Base-by-base conservation (phyloP, 2,888 invertebrate genomes). In the Trichopria drosophilae region DNA sequence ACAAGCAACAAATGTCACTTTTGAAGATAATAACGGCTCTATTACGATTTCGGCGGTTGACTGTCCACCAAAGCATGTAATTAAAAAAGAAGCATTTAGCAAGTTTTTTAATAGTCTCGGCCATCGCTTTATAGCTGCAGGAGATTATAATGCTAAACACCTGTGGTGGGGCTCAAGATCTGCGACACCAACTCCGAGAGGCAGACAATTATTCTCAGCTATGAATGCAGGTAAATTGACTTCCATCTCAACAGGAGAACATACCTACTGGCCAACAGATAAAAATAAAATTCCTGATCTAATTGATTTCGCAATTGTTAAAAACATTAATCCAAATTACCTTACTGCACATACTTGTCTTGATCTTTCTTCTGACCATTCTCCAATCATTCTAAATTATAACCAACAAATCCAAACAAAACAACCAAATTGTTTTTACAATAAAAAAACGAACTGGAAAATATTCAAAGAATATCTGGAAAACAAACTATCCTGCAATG, bases 331-430 rank as follows among this genome's bases (percentile, higher is more conserved):
- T n/a, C 60, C 62, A 13, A 63, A 59, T 4, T 60, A 62, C 52
- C 64, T 62, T 34, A 40, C 53, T 1, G 20, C 44, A 6, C 23
- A 44, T 9, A 15, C 47, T 6, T 19, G 7, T 23, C 37, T 51
- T 20, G 62, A 66, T 34, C 34, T 65, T n/a, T 53, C 55, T 24
- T 62, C 64, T 1, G 60, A 63, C 23, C 61, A 64, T 29, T 55
- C 59, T 13, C 56, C 63, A 10, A 48, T 65, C 7, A 36, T 60
- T n/a, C 29, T 59, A 15, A 60, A 55, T 22, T 12, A 59, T 24
- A 55, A 51, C 34, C n/a, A n/a, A n/a, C n/a, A n/a, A n/a, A 31
- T 57, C 19, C 31, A 49, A 12, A 55, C 48, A 26, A 34, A 48
- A 32, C 32, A 13, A 22, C 32, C 34, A 32, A 48, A 40, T 15